phyloP scores from a whole-genome alignment of 1,140 invertebrate species.

The Branchinecta lindahli region DNA sequence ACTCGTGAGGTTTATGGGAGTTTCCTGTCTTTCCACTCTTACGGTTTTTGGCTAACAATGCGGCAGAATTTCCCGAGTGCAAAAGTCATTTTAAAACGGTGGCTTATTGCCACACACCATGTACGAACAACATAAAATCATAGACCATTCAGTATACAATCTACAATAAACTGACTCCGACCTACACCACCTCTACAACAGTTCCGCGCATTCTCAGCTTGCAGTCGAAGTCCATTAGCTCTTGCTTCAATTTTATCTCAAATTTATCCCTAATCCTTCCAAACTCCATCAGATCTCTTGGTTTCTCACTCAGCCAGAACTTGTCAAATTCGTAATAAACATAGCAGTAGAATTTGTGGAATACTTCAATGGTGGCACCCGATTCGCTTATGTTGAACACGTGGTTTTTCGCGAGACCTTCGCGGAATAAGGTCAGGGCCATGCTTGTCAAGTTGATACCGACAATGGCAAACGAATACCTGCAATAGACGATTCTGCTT shows the following conservation, averaged over 20 bases:
- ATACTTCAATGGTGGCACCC: slow-evolving; percentile 51
- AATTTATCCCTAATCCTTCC: slow-evolving; percentile 67
- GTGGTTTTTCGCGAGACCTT: slow-evolving; percentile 72
- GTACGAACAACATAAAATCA: too few relatives aligned
- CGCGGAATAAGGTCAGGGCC: slow-evolving; percentile 60
- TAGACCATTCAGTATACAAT: too few relatives aligned
- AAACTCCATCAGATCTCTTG: slow-evolving; percentile 88
- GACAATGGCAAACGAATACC: slow-evolving; percentile 53
- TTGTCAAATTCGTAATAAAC: slow-evolving; percentile 85
- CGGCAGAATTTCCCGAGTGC: too few relatives aligned
- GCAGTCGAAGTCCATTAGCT: slow-evolving; percentile 44
- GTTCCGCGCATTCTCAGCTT: slow-evolving; percentile 55
- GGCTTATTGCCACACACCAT: too few relatives aligned
- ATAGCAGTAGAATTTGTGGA: slow-evolving; percentile 88
- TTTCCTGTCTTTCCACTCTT: too few relatives aligned
- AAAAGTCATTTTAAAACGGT: too few relatives aligned
- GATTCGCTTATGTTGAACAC: slow-evolving; percentile 66
- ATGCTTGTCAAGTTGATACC: slow-evolving; percentile 89
- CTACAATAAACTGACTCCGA: too few relatives aligned
- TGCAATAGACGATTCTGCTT: slow-evolving; percentile 23
- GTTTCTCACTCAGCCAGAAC: slow-evolving; percentile 79
- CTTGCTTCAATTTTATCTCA: slow-evolving; percentile 48
- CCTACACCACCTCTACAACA: slow-evolving; percentile 30
- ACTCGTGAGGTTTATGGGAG: too few relatives aligned
- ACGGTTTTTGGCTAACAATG: too few relatives aligned